phyloP scores from a whole-genome alignment of 1,140 invertebrate genomes.

The Drosophila asahinai region DNA sequence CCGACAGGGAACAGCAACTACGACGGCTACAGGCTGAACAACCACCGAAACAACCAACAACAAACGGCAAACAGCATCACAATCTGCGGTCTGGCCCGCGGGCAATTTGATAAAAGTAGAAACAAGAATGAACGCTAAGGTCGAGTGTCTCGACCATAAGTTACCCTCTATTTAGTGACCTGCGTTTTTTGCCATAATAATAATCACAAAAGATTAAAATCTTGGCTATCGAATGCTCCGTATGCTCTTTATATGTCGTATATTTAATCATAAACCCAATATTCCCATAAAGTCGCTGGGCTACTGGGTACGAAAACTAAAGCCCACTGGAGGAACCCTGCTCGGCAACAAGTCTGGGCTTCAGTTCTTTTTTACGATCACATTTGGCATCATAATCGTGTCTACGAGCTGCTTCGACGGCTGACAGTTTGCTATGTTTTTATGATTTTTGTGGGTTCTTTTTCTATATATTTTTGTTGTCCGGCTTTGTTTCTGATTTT shows the following conservation, averaged over 20 bases:
- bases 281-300: too few species aligned
- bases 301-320: not conserved
- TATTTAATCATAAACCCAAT: not conserved
- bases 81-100: slow-evolving; percentile 60
- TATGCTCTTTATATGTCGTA: too few species aligned
- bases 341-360: slow-evolving; percentile 58
- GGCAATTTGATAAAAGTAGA: slow-evolving; percentile 72
- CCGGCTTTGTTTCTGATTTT: slow-evolving; percentile 9
- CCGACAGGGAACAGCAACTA: slow-evolving; percentile 21
- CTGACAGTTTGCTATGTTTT: slow-evolving; percentile 58
- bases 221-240: too few species aligned
- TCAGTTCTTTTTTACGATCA: slow-evolving; percentile 53
- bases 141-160: not conserved
- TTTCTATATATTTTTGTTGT: not conserved
- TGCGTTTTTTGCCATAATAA: too few species aligned
- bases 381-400: slow-evolving; percentile 69
- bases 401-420: slow-evolving; percentile 55
- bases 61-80: slow-evolving; percentile 47
- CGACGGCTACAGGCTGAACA: slow-evolving; percentile 33
- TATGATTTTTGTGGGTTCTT: slow-evolving; percentile 28
- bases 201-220: too few species aligned
- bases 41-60: slow-evolving; percentile 44
- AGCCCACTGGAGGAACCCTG: slow-evolving; percentile 5
- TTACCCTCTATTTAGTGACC: not conserved
- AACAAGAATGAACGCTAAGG: slow-evolving; percentile 1